Percentiles rank a stretch among this genome's conserved stretches.
Evolutionary conservation across 2,888 invertebrate species (phyloP).

Genomic region (Papilio demoleus): DNA sequence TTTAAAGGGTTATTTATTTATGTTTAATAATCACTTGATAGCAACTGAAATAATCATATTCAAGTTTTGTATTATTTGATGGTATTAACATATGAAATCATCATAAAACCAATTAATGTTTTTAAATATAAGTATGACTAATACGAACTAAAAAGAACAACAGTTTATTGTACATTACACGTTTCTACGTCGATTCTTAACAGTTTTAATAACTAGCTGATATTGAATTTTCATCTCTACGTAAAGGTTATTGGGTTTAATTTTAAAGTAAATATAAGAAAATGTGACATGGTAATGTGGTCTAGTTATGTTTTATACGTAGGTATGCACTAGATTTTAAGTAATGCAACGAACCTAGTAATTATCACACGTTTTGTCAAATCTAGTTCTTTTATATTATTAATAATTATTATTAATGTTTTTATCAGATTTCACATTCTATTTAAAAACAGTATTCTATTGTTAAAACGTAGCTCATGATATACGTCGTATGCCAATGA

Average conservation of each 20-base stretch:
- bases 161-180: conserved; percentile 21
- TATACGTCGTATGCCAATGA: background rate
- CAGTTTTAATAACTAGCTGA: background rate
- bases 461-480: background rate
- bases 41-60: no score
- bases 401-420: no score
- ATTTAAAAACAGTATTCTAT: background rate
- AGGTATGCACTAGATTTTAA: conserved; percentile 23
- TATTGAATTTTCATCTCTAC: conserved; percentile 12
- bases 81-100: background rate
- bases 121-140: background rate
- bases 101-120: background rate
- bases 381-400: background rate
- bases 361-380: conserved; percentile 12
- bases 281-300: conserved; percentile 27
- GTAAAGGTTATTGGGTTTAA: background rate
- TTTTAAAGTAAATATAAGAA: conserved; percentile 15
- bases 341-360: conserved; percentile 26
- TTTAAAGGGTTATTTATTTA: no score
- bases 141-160: conserved; percentile 22
- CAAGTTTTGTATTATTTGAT: background rate
- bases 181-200: conserved; percentile 20
- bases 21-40: no score
- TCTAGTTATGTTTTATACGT: conserved; percentile 18
- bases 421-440: no score